Evolutionary conservation across 2,797 vertebrate genomes (phyloP).

Genomic region (Heliangelus exortis): DNA sequence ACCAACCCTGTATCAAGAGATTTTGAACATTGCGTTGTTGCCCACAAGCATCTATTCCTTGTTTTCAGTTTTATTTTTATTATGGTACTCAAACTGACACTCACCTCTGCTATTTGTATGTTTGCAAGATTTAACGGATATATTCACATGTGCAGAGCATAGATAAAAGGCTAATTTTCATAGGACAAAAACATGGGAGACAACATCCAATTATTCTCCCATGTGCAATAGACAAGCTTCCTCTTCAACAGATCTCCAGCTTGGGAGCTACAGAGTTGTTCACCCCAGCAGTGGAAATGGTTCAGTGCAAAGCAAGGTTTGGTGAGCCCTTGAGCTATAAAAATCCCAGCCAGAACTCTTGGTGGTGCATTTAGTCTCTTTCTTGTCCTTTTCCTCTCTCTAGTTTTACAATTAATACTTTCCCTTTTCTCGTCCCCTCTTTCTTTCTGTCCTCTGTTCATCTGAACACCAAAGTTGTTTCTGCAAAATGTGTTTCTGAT

Average conservation of each 20-base stretch:
- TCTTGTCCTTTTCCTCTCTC: neutral
- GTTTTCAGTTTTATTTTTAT: neutral
- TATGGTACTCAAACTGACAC: neutral
- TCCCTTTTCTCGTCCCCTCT: neutral
- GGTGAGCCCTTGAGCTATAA: neutral
- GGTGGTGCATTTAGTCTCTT: neutral
- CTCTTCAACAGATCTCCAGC: neutral
- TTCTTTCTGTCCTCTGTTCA: neutral
- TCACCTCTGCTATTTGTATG: neutral
- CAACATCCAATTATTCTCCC: neutral
- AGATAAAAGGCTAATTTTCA: neutral
- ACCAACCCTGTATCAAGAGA: neutral
- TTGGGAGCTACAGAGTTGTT: neutral
- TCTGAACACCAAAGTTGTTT: neutral
- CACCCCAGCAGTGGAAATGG: accelerated
- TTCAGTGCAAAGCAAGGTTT: neutral
- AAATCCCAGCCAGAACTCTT: neutral
- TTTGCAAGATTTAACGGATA: neutral
- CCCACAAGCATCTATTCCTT: neutral
- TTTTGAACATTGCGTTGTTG: neutral
- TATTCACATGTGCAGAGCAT: neutral
- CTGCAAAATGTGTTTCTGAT: neutral
- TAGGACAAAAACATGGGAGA: neutral
- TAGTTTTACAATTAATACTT: neutral
- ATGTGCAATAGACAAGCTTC: neutral